phyloP scores from a whole-genome alignment of 1,140 invertebrate species.

The Drosophila punjabiensis region DNA sequence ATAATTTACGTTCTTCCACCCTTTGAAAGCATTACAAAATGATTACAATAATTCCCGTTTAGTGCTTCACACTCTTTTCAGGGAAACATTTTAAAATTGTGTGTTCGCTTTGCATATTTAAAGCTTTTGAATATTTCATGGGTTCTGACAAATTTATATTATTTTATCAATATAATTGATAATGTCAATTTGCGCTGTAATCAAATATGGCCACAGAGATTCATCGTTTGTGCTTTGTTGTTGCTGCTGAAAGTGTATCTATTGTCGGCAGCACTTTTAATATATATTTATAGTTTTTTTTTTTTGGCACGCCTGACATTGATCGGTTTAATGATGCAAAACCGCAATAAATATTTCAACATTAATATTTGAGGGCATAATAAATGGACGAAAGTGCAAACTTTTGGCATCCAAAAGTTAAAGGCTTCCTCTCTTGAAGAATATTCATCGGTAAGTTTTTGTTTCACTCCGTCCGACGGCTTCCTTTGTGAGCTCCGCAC shows the following conservation, averaged over 20 bases:
- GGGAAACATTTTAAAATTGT: background rate
- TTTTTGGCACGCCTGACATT: slow-evolving; percentile 25
- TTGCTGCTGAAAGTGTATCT: slow-evolving; percentile 5
- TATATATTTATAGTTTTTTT: background rate
- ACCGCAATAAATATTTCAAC: slow-evolving; percentile 36
- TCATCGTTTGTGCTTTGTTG: background rate
- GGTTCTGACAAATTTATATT: slow-evolving; percentile 33
- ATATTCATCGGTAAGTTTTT: slow-evolving; percentile 17
- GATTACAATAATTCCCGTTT: background rate
- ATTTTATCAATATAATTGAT: slow-evolving; percentile 60
- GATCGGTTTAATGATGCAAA: slow-evolving; percentile 52
- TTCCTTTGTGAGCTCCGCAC: slow-evolving; percentile 3
- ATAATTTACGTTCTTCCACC: too few relatives aligned
- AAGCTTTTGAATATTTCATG: slow-evolving; percentile 22
- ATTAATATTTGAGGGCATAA: slow-evolving; percentile 36
- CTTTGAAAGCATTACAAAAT: background rate
- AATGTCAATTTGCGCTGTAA: slow-evolving; percentile 53
- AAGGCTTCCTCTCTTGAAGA: background rate
- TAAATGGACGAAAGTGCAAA: slow-evolving; percentile 8
- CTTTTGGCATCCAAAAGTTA: slow-evolving; percentile 2
- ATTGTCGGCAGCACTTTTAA: slow-evolving; percentile 18
- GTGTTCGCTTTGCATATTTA: background rate
- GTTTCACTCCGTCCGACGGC: slow-evolving; percentile 4
- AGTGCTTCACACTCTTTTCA: background rate
- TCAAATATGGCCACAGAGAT: slow-evolving; percentile 43